These are phyloP conservation scores for Leontocebus nigricollis DNA, from an alignment of 2,797 vertebrate species.

Conservation along the genomic window DNA sequence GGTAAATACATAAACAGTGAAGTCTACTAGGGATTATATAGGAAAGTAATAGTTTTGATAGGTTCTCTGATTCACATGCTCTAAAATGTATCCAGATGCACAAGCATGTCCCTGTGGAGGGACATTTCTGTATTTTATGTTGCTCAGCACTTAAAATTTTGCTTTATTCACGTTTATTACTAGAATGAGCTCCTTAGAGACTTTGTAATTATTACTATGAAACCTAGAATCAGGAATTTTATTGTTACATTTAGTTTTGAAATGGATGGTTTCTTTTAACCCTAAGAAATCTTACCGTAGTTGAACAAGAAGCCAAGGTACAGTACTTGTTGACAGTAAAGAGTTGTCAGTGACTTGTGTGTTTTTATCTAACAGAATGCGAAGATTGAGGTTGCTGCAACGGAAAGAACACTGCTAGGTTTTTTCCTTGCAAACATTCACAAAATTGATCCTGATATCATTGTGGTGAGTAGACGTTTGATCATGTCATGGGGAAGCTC, in stretches of 20 bases:
- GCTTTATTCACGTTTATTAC: constrained; percentile 39
- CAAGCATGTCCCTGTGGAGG: constrained; percentile 47
- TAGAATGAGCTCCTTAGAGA: constrained; percentile 64
- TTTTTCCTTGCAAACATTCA: constrained; percentile 98
- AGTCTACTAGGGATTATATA: constrained; percentile 56
- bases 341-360: constrained; percentile 58
- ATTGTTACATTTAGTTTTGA: constrained; percentile 48
- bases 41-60: constrained; percentile 54
- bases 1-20: constrained; percentile 50
- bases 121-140: constrained; percentile 40
- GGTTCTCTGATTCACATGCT: constrained; percentile 34
- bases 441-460: constrained; percentile 97
- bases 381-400: constrained; percentile 93
- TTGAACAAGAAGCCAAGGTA: constrained; percentile 19
- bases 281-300: constrained; percentile 9
- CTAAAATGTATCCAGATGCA: constrained; percentile 30
- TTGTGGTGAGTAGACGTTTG: constrained; percentile 92
- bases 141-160: constrained; percentile 53
- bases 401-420: constrained; percentile 95
- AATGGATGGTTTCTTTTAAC: constrained; percentile 48
- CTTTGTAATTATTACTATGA: constrained; percentile 42
- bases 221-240: constrained; percentile 51
- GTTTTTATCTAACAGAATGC: constrained; percentile 89
- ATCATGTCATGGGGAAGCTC: not conserved
- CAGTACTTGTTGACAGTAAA: not conserved